phyloP scores from a whole-genome alignment of 2,113 vertebrate genomes.

The Callithrix jacchus region DNA sequence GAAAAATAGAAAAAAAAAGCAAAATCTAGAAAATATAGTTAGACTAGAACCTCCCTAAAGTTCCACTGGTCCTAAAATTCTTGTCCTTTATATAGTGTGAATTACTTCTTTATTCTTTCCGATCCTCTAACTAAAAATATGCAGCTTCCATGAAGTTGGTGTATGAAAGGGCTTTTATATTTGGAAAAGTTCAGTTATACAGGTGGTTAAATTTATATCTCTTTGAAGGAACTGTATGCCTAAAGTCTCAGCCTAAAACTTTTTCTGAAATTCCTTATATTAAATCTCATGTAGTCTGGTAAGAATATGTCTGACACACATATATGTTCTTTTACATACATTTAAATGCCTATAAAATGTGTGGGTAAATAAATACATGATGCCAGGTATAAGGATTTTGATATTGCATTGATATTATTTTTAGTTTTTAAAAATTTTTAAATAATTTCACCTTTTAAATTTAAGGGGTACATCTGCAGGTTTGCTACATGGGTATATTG shows the following conservation, averaged over 20 bases:
- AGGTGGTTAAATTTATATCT: background rate
- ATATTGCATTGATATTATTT: background rate
- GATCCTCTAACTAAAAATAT: background rate
- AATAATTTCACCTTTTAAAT: too few species aligned
- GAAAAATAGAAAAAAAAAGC: background rate
- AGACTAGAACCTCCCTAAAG: background rate
- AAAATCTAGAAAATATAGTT: background rate
- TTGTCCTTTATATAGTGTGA: background rate
- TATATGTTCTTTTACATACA: background rate
- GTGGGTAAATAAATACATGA: background rate
- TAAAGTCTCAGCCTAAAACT: background rate
- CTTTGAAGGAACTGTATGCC: background rate
- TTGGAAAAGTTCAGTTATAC: background rate
- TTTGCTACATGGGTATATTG: too few species aligned
- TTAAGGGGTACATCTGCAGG: too few species aligned
- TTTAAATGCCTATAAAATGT: background rate
- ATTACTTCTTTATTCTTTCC: background rate
- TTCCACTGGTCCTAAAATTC: background rate
- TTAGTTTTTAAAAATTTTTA: background rate
- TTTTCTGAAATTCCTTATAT: background rate
- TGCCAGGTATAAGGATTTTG: background rate
- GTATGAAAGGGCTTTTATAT: background rate
- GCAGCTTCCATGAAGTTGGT: background rate
- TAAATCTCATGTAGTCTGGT: background rate
- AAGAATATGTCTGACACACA: background rate